Base-by-base conservation (phyloP, 2,797 vertebrate genomes). In the Anabacerthia variegaticeps region DNA sequence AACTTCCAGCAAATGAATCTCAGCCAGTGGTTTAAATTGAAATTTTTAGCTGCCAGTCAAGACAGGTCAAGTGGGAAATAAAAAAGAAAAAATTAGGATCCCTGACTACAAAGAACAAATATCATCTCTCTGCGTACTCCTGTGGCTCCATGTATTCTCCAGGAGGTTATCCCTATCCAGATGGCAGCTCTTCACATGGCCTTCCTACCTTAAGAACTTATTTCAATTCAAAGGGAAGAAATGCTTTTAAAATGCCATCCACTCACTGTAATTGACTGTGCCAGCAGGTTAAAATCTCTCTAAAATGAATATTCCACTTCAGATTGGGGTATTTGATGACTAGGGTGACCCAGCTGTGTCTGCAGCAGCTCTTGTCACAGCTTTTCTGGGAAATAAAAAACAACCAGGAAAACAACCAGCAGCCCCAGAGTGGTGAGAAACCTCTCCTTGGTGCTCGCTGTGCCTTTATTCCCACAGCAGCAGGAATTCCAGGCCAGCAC, bases 1-100 rank as follows among this genome's bases (percentile, higher is more conserved):
- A 66, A 92, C 54, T 96, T 90, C 88, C 27, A 52, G 63, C 71
- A 89, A 97, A 91, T 95, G 80, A 97, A 95, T 97, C 88, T 95
- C 89, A 91, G 92, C 82, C 59, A 48, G 90, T 94, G 92, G 96
- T 96, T 95, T 48, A 93, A 96, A 88, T 77, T 54, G 77, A 91
- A 93, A 92, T 62, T 94, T 96, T 89, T 85, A 92, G 63, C 89
- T 96, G 82, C 63, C 81, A 89, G 74, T 93, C 84, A 85, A 96
- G 88, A 61, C 10, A 66, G 75, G 81, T 93, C 93, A 93, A 87
- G 95, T 75, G 83, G 92, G 94, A 97, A 96, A 95, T 83, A 36
- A 63, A 73, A 86, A 65, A 73, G 43, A 83, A 39, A 82, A 87
- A 94, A 79, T 63, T 51, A 82, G 48, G 32, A 87, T 89, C 71